phyloP scores from a whole-genome alignment of 2,797 vertebrate species.

The Pampus argenteus region DNA sequence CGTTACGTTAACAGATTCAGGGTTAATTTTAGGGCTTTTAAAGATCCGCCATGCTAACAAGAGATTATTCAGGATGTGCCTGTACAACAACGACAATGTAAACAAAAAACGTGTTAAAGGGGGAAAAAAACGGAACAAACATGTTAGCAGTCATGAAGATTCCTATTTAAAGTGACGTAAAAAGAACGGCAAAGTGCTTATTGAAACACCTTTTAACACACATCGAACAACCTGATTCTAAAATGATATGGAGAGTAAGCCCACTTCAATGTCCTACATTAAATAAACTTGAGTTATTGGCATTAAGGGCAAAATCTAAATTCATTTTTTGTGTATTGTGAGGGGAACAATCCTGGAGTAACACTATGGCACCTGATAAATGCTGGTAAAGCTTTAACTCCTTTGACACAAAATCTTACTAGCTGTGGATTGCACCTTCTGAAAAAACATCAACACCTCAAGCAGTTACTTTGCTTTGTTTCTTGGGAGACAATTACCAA shows the following conservation, averaged over 20 bases:
- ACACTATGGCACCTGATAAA: slow-evolving; percentile 55
- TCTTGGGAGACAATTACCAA: background rate
- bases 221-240: background rate
- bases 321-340: background rate
- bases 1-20: slow-evolving; percentile 6
- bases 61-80: slow-evolving; percentile 1
- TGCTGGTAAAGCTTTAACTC: slow-evolving; percentile 56
- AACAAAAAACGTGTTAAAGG: slow-evolving; percentile 25
- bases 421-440: background rate
- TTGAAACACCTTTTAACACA: background rate
- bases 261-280: background rate
- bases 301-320: background rate
- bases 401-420: background rate
- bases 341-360: background rate
- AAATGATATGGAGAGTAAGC: background rate
- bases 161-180: slow-evolving; percentile 11
- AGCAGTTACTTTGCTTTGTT: background rate
- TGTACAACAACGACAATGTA: slow-evolving; percentile 9
- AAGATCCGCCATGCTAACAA: slow-evolving; percentile 17
- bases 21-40: slow-evolving; percentile 18
- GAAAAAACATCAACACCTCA: slow-evolving; percentile 1
- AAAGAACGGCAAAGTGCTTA: background rate
- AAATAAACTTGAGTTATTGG: background rate
- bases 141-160: too few relatives aligned
- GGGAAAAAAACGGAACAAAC: slow-evolving; percentile 14